These are phyloP conservation scores for Drosophila lini DNA, from an alignment of 1,140 invertebrate genomes.

Conservation along the genomic window DNA sequence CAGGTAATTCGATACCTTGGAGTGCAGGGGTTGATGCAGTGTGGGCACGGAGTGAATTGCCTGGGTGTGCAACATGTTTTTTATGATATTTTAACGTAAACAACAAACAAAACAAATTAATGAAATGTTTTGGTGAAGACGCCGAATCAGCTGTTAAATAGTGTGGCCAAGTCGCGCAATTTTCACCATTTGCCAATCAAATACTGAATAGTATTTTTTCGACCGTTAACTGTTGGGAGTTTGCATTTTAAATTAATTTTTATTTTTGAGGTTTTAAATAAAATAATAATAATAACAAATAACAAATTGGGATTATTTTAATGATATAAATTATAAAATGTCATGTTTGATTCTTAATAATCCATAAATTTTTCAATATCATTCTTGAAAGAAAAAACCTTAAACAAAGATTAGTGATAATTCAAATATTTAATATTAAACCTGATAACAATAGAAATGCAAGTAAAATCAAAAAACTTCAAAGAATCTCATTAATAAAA, in stretches of 20 bases:
- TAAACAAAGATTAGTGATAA: too few species aligned
- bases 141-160: constrained; percentile 23
- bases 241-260: neutral
- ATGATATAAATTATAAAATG: too few species aligned
- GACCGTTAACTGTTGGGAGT: neutral
- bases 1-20: constrained; percentile 79
- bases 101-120: constrained; percentile 18
- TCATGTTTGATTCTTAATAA: too few species aligned
- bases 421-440: too few species aligned
- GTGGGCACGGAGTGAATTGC: constrained; percentile 49
- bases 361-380: too few species aligned
- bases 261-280: too few species aligned
- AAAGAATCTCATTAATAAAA: neutral
- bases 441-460: neutral
- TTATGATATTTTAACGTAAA: neutral
- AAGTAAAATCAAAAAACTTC: neutral
- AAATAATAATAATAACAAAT: too few species aligned
- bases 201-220: neutral
- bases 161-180: neutral
- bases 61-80: constrained; percentile 25
- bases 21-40: constrained; percentile 75
- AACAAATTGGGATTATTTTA: too few species aligned
- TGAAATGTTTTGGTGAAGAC: constrained; percentile 8
- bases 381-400: too few species aligned
- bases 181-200: neutral